Percentiles rank a stretch among this genome's conserved stretches.
Evolutionary conservation across 2,797 vertebrate genomes (phyloP).

Genomic region (Notolepis coatsorum): DNA sequence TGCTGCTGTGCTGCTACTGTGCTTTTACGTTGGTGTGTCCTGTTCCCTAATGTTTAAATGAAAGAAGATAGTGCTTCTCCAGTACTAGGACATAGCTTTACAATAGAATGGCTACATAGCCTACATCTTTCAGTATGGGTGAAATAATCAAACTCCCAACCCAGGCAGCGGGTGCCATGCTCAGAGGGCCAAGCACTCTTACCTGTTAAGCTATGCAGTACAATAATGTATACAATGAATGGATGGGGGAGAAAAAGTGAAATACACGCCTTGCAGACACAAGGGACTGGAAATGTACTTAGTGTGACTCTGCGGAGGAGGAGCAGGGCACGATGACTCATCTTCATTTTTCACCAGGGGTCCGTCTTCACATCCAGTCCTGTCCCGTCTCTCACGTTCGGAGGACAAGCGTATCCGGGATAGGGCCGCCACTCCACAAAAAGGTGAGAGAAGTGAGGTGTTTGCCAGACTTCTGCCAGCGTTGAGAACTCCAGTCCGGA

Average conservation of each 20-base stretch:
- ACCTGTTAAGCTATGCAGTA: too few relatives aligned
- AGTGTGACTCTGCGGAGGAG: background rate
- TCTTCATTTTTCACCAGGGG: background rate
- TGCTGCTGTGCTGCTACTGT: background rate
- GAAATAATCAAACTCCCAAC: too few relatives aligned
- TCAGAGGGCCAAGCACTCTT: too few relatives aligned
- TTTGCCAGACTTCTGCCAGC: slow-evolving; percentile 63
- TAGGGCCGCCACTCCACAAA: slow-evolving; percentile 31
- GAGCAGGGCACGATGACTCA: background rate
- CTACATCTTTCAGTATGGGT: too few relatives aligned
- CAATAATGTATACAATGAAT: too few relatives aligned
- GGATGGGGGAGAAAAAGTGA: too few relatives aligned
- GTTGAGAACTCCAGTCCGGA: slow-evolving; percentile 22
- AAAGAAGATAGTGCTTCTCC: too few relatives aligned
- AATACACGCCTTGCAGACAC: too few relatives aligned
- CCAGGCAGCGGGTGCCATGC: too few relatives aligned
- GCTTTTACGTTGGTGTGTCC: background rate
- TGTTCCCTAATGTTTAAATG: background rate
- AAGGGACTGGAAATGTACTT: too few relatives aligned
- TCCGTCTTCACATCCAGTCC: background rate
- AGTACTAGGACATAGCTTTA: too few relatives aligned
- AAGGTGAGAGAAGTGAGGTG: slow-evolving; percentile 61
- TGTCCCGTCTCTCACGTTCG: background rate
- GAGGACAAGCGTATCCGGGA: slow-evolving; percentile 46
- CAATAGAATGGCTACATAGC: too few relatives aligned